Evolutionary conservation across 92 coral and sea anemone species (phyloP).

Genomic region (Isaurus tuberculatus): DNA sequence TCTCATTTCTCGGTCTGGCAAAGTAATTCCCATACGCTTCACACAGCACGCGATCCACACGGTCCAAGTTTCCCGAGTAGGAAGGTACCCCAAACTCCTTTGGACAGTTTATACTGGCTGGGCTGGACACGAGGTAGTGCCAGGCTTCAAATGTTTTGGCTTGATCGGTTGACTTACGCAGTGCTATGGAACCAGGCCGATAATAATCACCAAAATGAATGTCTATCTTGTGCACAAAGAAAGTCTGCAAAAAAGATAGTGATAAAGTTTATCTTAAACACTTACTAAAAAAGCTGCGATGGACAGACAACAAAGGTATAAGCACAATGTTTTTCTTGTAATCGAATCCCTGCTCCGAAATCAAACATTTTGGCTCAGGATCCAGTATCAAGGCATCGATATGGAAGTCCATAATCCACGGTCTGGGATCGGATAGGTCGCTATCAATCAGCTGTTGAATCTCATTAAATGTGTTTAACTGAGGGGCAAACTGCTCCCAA

Average conservation of each 20-base stretch:
- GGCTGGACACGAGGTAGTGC: slow-evolving; percentile 83
- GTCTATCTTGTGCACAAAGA: slow-evolving; percentile 71
- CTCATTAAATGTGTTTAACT: too few species aligned
- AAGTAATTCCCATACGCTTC: slow-evolving; percentile 66
- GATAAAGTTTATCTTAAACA: background rate
- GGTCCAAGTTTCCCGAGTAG: slow-evolving; percentile 49
- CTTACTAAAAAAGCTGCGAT: too few species aligned
- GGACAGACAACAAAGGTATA: too few species aligned
- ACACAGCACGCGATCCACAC: slow-evolving; percentile 84
- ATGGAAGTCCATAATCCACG: too few species aligned
- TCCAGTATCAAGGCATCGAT: too few species aligned
- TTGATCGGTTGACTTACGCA: slow-evolving; percentile 73
- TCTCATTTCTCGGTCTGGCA: slow-evolving; percentile 79
- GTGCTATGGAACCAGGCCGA: slow-evolving; percentile 78
- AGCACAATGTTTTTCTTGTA: too few species aligned
- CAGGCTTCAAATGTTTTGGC: slow-evolving; percentile 78
- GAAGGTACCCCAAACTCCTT: slow-evolving; percentile 63
- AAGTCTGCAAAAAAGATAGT: slow-evolving; percentile 44
- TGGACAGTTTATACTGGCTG: slow-evolving; percentile 66
- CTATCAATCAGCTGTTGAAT: too few species aligned
- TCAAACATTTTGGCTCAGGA: too few species aligned
- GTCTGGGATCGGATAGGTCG: too few species aligned
- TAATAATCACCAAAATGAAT: slow-evolving; percentile 84
- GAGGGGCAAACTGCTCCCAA: too few species aligned
- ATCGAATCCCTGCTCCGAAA: too few species aligned